Base-by-base conservation (phyloP, 2,797 vertebrate genomes). In the Anas bahamensis region DNA sequence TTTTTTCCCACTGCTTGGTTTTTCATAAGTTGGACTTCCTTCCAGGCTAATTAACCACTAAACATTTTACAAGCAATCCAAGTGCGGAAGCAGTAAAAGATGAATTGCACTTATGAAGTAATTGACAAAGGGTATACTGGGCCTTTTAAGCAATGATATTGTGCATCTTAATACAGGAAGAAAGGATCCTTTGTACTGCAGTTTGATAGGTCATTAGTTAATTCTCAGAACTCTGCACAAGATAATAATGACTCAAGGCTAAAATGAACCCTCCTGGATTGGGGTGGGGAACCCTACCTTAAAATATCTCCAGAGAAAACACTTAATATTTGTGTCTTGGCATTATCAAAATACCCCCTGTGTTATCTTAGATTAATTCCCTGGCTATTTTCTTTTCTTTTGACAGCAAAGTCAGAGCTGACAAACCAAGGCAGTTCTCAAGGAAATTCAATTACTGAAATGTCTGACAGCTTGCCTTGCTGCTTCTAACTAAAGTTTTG, bases 371-470 rank as follows among this genome's bases (percentile, higher is more conserved):
- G 95, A 96, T 97, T 96, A 96, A 97, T 97, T 97, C 89, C 89
- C 95, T 94, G 87, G 97, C 96, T 97, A 96, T 96, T 97, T 97
- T 95, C 79, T 97, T 97, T 97, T 95, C 91, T 97, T 97, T 96
- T 97, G 97, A 97, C 97, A 97, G 97, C 94, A 93, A 97, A 97
- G 96, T 97, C 95, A 97, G 96, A 97, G 83, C 97, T 98, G 97
- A 97, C 97, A 97, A 97, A 95, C 96, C 89, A 93, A 97, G 94
- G 95, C 96, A 96, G 92, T 95, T 97, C 97, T 98, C 96, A 97
- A 96, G 96, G 97, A 97, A 97, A 98, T 97, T 98, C 96, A 97
- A 96, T 98, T 98, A 97, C 97, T 95, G 95, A 97, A 97, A 96
- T 93, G 90, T 96, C 94, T 98, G 97, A 97, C 97, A 98, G 97